These are phyloP conservation scores for Dicaeum eximium DNA, from an alignment of 2,113 vertebrate species.

Conservation along the genomic window DNA sequence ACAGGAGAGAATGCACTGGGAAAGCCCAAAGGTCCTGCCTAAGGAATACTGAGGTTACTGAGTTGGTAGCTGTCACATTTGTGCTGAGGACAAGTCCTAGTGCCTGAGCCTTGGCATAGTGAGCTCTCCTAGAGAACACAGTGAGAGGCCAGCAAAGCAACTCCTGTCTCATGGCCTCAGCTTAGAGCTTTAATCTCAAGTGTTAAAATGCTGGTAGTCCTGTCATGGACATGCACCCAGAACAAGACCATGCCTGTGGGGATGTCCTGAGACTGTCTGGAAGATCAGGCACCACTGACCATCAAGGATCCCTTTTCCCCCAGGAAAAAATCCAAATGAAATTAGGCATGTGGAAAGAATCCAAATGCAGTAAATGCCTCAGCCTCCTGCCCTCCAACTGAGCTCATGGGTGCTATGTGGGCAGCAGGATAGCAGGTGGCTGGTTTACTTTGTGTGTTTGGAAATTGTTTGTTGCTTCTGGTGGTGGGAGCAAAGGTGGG, in stretches of 20 bases:
- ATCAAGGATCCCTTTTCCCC: not conserved
- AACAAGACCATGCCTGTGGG: not conserved
- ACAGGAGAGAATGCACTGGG: not conserved
- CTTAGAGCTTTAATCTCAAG: not conserved
- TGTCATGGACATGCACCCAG: not conserved
- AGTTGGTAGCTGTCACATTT: not conserved
- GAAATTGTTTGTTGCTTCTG: not conserved
- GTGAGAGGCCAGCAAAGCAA: not conserved
- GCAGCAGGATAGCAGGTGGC: not conserved
- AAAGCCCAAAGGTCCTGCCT: not conserved
- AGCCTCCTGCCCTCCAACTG: not conserved
- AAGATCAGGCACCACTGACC: not conserved
- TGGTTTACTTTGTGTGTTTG: not conserved
- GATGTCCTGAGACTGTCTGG: not conserved
- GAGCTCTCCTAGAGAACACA: not conserved
- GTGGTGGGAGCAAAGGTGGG: not conserved
- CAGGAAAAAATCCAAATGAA: not conserved
- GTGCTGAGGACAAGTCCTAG: not conserved
- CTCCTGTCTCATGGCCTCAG: not conserved
- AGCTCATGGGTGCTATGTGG: not conserved
- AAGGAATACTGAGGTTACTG: not conserved
- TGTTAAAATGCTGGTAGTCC: not conserved
- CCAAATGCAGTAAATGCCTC: not conserved
- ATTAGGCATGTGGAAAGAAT: not conserved
- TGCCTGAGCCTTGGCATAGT: rapidly evolving